Base-by-base conservation (phyloP, 64 coral and sea anemone genomes). In the Pocillopora verrucosa region DNA sequence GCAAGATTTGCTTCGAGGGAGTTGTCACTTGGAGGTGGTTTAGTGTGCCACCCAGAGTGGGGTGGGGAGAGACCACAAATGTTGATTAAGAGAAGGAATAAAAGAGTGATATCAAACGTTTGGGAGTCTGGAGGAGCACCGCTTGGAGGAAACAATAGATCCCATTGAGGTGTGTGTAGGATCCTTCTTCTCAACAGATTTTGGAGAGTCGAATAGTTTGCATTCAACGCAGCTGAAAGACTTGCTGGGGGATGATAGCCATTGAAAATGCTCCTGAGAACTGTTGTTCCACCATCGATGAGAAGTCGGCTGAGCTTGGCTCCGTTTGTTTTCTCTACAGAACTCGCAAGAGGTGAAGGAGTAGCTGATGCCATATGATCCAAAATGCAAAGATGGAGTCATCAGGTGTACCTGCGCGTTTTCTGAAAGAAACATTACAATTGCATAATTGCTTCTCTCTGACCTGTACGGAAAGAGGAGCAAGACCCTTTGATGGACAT, bases 11-110 rank as follows among this genome's bases (percentile, higher is more conserved):
- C 88, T 72, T 86, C 81, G 9, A 38, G 11, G 25, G 87, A 74
- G 3, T 17, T 80, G 56, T 94, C 87, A 15, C 26, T 77, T 10
- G 36, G n/a, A 34, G 30, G 61, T 72, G 92, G 92, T 1, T 84
- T 58, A 20, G 0, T 73, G 59, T 94, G 75, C 92, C 92, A 94
- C 19, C 92, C 92, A 9, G 80, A 74, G 61, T 45, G 88, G 56
- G 92, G 92, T 11, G 80, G 35, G 22, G 82, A 20, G 25, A 94
- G 74, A 30, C 88, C 88, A 94, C 92, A 94, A 63, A 94, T 87
- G 63, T 90, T 94, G 17, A 80, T 75, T 20, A 94, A 37, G 0
- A 94, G 80, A 51, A 90, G n/a, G 45, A 74, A 79, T 0, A 94
- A 65, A n/a, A 94, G 19, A 14, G 92, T 80, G 58, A 90, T 94